phyloP scores from a whole-genome alignment of 2,113 vertebrate genomes.

The Sander lucioperca region DNA sequence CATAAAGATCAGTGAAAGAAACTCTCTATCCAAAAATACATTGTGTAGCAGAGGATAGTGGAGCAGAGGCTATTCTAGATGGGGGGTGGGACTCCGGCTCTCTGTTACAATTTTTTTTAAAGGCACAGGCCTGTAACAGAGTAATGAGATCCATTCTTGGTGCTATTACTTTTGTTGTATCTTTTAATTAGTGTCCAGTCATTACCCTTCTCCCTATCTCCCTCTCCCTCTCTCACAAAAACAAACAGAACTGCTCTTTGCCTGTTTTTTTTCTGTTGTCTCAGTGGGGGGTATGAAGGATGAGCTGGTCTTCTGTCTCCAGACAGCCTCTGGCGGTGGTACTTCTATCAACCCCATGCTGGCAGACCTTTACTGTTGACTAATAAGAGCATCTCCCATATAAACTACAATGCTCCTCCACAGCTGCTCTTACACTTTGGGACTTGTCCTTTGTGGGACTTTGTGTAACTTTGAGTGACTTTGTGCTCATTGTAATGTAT shows the following conservation, averaged over 20 bases:
- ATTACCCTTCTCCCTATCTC: constrained; percentile 38
- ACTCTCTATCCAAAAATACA: neutral
- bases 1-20: neutral
- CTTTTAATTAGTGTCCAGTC: constrained; percentile 59
- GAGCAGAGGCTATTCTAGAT: constrained; percentile 17
- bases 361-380: constrained; percentile 76
- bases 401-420: constrained; percentile 45
- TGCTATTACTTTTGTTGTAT: constrained; percentile 56
- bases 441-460: constrained; percentile 51
- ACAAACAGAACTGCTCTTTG: constrained; percentile 35
- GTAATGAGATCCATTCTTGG: constrained; percentile 44
- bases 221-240: constrained; percentile 26
- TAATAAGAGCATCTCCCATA: constrained; percentile 63
- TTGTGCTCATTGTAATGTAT: constrained; percentile 37
- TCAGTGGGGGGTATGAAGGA: constrained; percentile 60
- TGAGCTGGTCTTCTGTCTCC: constrained; percentile 66
- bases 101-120: constrained; percentile 44
- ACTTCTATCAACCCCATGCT: constrained; percentile 73
- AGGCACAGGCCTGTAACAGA: constrained; percentile 38
- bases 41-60: neutral
- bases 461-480: constrained; percentile 60
- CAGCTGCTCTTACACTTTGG: constrained; percentile 57
- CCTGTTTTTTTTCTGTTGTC: constrained; percentile 29
- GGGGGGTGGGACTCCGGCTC: constrained; percentile 14
- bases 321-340: constrained; percentile 69